A percentile compares a stretch with the other conserved stretches of the same genome.
Conservation (phyloP, 2,888 invertebrate species). For the Sminthurides aquaticus region DNA sequence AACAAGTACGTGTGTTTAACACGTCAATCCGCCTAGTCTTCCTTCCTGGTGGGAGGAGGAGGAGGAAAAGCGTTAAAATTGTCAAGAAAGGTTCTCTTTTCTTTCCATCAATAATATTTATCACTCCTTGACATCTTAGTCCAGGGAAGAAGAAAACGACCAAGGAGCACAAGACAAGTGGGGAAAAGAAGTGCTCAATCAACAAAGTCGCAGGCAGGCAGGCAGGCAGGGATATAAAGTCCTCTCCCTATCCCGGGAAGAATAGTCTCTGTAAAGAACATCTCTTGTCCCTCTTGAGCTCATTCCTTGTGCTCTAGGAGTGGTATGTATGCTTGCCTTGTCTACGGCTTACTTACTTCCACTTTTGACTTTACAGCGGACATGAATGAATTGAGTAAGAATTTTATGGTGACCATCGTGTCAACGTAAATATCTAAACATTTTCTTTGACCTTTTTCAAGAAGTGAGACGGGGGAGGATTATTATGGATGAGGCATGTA, state of each 20-base stretch:
- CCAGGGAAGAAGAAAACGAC: constrained; percentile 5
- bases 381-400: constrained; percentile 12
- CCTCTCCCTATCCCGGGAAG: too few species aligned
- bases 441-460: too few species aligned
- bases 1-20: background rate
- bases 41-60: too few species aligned
- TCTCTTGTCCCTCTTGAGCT: too few species aligned
- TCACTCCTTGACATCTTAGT: constrained; percentile 25
- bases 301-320: too few species aligned
- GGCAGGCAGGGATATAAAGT: background rate
- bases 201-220: constrained; percentile 8
- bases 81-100: constrained; percentile 22
- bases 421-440: background rate
- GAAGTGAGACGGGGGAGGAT: too few species aligned
- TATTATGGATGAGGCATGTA: too few species aligned
- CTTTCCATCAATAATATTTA: constrained; percentile 27
- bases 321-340: too few species aligned
- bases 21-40: too few species aligned
- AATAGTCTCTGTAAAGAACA: too few species aligned
- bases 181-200: constrained; percentile 24
- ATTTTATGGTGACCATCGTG: constrained; percentile 14
- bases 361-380: background rate
- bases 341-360: background rate
- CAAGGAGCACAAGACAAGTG: too few species aligned
- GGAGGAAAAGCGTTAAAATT: constrained; percentile 12